phyloP scores from a whole-genome alignment of 2,888 invertebrate species.

The Campoletis raptor region DNA sequence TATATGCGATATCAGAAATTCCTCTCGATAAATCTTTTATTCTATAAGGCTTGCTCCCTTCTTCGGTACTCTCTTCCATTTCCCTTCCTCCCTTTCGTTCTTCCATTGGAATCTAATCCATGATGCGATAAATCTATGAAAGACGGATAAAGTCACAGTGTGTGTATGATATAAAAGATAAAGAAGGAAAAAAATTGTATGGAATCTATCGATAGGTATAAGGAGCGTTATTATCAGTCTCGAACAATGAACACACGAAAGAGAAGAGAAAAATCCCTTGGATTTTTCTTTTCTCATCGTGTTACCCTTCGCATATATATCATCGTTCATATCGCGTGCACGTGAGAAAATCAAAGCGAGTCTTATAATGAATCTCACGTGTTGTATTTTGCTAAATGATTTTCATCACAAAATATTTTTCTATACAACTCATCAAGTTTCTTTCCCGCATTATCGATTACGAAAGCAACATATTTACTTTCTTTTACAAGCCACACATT shows the following conservation, averaged over 20 bases:
- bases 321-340: slow-evolving; percentile 38
- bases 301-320: slow-evolving; percentile 39
- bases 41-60: slow-evolving; percentile 51
- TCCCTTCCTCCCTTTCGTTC: slow-evolving; percentile 16
- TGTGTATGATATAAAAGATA: slow-evolving; percentile 52
- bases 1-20: slow-evolving; percentile 69
- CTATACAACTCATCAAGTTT: slow-evolving; percentile 21
- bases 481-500: neutral
- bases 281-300: slow-evolving; percentile 41
- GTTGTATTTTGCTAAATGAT: slow-evolving; percentile 36
- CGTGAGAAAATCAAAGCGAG: slow-evolving; percentile 10
- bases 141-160: slow-evolving; percentile 56
- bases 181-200: slow-evolving; percentile 43
- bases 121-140: slow-evolving; percentile 68
- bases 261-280: neutral
- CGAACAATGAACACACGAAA: slow-evolving; percentile 55
- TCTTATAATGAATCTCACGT: neutral
- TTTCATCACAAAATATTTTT: slow-evolving; percentile 59
- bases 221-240: slow-evolving; percentile 58
- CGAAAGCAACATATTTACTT: slow-evolving; percentile 30
- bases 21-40: slow-evolving; percentile 71
- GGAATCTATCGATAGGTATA: slow-evolving; percentile 48
- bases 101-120: slow-evolving; percentile 67
- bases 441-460: slow-evolving; percentile 2
- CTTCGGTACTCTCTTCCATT: neutral